These are phyloP conservation scores for Papilio glaucus DNA, from an alignment of 1,140 invertebrate species.

Conservation along the genomic window DNA sequence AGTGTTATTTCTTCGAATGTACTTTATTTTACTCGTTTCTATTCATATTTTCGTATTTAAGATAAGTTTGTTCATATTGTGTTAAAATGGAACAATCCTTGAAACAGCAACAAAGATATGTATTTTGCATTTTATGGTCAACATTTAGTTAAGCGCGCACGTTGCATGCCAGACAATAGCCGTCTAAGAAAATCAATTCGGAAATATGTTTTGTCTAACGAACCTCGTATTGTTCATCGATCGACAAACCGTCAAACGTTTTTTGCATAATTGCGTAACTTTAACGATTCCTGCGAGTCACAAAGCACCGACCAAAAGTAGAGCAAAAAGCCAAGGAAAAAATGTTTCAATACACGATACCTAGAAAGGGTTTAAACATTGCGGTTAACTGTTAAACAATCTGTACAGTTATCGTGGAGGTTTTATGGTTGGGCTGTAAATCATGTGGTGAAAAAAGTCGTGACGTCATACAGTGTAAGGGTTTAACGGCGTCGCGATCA, in stretches of 20 bases:
- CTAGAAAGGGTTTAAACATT: slow-evolving; percentile 80
- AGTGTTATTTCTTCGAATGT: slow-evolving; percentile 4
- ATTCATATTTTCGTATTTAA: slow-evolving; percentile 23
- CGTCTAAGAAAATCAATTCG: slow-evolving; percentile 42
- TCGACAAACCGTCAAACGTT: slow-evolving; percentile 59
- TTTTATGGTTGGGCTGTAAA: slow-evolving; percentile 77
- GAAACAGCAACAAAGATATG: slow-evolving; percentile 34
- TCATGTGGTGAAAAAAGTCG: slow-evolving; percentile 75
- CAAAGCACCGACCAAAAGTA: slow-evolving; percentile 63
- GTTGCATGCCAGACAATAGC: slow-evolving; percentile 45
- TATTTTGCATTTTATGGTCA: slow-evolving; percentile 42
- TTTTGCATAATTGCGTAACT: slow-evolving; percentile 78
- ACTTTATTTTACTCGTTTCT: slow-evolving; percentile 4
- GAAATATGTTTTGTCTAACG: slow-evolving; percentile 46
- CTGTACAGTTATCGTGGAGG: slow-evolving; percentile 78
- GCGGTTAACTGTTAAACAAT: slow-evolving; percentile 82
- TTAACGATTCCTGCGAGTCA: slow-evolving; percentile 65
- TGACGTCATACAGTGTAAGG: slow-evolving; percentile 78
- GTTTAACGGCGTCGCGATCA: slow-evolving; percentile 73
- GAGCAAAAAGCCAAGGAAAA: slow-evolving; percentile 73
- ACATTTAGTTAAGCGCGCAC: slow-evolving; percentile 39
- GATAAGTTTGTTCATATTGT: slow-evolving; percentile 9
- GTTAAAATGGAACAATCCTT: slow-evolving; percentile 34
- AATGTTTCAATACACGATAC: slow-evolving; percentile 64
- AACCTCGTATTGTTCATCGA: slow-evolving; percentile 46